phyloP scores from a whole-genome alignment of 2,888 invertebrate genomes.

The Zygogramma bicolorata region DNA sequence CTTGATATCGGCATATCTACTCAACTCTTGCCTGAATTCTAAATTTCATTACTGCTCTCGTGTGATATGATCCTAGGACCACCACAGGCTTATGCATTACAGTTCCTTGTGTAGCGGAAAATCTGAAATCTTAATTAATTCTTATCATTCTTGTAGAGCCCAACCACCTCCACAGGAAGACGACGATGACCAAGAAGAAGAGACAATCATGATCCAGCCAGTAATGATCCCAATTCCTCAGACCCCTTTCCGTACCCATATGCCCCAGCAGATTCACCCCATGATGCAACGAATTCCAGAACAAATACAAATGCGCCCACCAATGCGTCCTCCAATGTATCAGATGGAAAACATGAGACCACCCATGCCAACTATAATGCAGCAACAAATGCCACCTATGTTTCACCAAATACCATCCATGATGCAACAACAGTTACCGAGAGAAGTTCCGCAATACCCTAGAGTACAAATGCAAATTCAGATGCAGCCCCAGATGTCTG shows the following conservation, averaged over 20 bases:
- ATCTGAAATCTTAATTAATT: too few relatives aligned
- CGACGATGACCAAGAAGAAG: constrained; percentile 59
- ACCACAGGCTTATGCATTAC: too few relatives aligned
- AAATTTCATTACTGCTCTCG: too few relatives aligned
- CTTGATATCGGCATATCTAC: too few relatives aligned
- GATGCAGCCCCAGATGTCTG: constrained; percentile 44
- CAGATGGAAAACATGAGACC: constrained; percentile 67
- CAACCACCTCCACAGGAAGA: constrained; percentile 47
- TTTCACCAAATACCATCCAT: constrained; percentile 47
- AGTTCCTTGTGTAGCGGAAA: too few relatives aligned
- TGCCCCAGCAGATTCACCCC: constrained; percentile 59
- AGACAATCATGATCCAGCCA: constrained; percentile 66
- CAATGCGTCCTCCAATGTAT: constrained; percentile 52
- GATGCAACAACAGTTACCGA: constrained; percentile 35
- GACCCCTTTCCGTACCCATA: constrained; percentile 62
- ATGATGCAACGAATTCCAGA: constrained; percentile 45
- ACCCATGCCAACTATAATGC: constrained; percentile 61
- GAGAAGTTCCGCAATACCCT: constrained; percentile 23
- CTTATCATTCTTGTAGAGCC: constrained; percentile 39
- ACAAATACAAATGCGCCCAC: constrained; percentile 26
- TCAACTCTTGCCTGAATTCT: too few relatives aligned
- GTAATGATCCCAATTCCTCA: constrained; percentile 65
- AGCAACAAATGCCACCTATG: constrained; percentile 52
- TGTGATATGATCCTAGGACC: too few relatives aligned
- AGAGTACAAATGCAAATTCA: constrained; percentile 42